Evolutionary conservation across 1,140 invertebrate genomes (phyloP).

Genomic region (Solenopsis fugax): DNA sequence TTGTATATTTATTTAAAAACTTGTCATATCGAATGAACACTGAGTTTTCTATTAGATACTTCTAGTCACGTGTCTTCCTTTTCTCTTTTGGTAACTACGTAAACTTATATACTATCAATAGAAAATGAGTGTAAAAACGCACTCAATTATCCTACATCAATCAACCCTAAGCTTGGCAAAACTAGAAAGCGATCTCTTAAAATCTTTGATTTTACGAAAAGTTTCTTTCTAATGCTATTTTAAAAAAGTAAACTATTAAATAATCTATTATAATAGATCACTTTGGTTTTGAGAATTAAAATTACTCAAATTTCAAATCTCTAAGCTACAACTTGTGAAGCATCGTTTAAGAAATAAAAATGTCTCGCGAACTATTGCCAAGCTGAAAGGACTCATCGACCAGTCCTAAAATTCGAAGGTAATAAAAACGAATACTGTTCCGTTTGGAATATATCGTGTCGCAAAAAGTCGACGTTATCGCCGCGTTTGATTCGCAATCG

Average conservation of each 20-base stretch:
- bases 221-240: constrained; percentile 1
- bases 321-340: neutral
- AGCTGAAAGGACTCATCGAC: neutral
- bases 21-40: constrained; percentile 11
- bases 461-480: constrained; percentile 6
- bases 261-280: constrained; percentile 50
- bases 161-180: constrained; percentile 18
- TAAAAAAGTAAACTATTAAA: constrained; percentile 6
- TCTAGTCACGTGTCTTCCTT: neutral
- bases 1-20: constrained; percentile 49
- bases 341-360: neutral
- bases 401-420: neutral
- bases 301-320: neutral
- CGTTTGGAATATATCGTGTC: constrained; percentile 49
- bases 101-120: constrained; percentile 4
- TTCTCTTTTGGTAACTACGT: constrained; percentile 14
- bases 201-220: neutral
- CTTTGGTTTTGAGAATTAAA: neutral
- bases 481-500: neutral
- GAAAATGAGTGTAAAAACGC: constrained; percentile 37
- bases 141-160: constrained; percentile 7
- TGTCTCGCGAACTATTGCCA: neutral
- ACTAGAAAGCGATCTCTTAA: neutral
- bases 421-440: constrained; percentile 59
- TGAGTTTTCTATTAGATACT: neutral